Evolutionary conservation across 2,797 vertebrate species (phyloP), one percentile per base, ranked within the genome.

Genomic region (Eutrigla gurnardus): DNA sequence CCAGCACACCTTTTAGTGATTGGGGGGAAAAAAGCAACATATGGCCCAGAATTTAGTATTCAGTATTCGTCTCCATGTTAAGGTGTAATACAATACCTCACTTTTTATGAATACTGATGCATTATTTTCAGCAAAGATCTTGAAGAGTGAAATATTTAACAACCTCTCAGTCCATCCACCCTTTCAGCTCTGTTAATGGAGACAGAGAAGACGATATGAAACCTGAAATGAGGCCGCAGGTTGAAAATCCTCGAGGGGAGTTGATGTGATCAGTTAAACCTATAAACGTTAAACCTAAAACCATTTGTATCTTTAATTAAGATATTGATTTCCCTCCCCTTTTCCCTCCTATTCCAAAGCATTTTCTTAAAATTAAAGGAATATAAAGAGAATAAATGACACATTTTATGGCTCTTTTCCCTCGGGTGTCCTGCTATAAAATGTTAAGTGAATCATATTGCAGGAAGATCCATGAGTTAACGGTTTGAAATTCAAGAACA

Each of bases 301-400:
- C 49, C 25, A 35, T 70, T 58, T 42, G 18, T 73, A 33, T 69
- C 43, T 67, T 63, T 64, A 46, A 76, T 65, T 64, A 62, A 58
- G 25, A 35, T 65, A 64, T 64, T 50, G 49, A 61, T 57, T 55
- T 50, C 14, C 17, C 2, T 32, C 18, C 6, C 0, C 14, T 15
- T n/a, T 25, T 52, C 3, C 60, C 32, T 18, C 13, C 55, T 33
- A 17, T 58, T 35, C 18, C 10, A 39, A 9, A 55, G 25, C 33
- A 13, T 17, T 39, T 25, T 61, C 25, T 36, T 37, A 7, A 25
- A 43, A n/a, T n/a, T 50, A 59, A 37, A 43, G 39, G 6, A 75
- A 14, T 15, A 15, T 15, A 25, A 42, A n/a, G 25, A n/a, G 18
- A 42, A 10, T 47, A 49, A 14, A 14, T 50, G 3, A 35, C 13